Base-by-base conservation (phyloP, 2,113 vertebrate genomes). In the Labrus mixtus region DNA sequence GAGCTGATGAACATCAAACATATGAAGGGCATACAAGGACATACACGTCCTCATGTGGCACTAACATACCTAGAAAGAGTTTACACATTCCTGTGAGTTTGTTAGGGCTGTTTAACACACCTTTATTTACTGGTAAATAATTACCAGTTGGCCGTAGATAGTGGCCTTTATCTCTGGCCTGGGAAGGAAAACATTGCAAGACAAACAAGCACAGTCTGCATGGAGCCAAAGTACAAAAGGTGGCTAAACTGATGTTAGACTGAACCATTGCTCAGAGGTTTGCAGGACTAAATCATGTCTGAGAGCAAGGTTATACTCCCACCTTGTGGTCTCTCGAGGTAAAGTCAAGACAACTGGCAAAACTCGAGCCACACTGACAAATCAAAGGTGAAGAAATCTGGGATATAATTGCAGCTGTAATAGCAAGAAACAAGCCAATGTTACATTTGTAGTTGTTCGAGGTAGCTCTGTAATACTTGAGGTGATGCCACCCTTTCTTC, bases 321-420 rank as follows among this genome's bases (percentile, higher is more conserved):
- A 90, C 60, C 93, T 72, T 67, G 88, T 93, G 93, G 89, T 51
- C 16, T 51, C 4, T 22, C 17, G 17, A 10, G 70, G 56, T 39
- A 45, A 6, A 2, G 8, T 25, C 22, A 66, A 8, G 3, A 12
- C 4, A 25, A 50, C 13, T 0, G 71, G 37, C 0, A 25, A 59
- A 48, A 17, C 16, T 19, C 16, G 16, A 48, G 16, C 1, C 46
- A 19, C 6, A 48, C 4, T 19, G 16, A 48, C 4, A 19, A 48
- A 48, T 15, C 46, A 17, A 3, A 19, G 19, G 46, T 17, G 46
- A 17, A 48, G 46, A 48, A 48, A 48, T 48, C 5, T 48, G 2
- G 15, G 46, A 16, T 11, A 33, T 33, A 4, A 33, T 6, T 33
- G 8, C 12, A 11, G 12, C 8, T 41, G 39, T 9, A 41, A 41